phyloP scores from a whole-genome alignment of 2,888 invertebrate genomes.

The Lasioglossum malachurum region DNA sequence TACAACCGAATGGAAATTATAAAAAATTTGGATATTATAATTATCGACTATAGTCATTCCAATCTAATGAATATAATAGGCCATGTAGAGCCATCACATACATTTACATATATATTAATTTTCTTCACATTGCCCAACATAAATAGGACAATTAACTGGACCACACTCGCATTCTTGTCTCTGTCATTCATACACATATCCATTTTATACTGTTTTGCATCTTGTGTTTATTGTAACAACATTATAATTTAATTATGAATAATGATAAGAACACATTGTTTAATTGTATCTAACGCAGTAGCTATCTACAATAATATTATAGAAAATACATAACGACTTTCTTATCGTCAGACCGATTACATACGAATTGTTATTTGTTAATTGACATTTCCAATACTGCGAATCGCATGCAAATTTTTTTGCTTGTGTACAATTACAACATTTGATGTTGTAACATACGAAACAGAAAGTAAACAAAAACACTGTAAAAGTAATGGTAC shows the following conservation, averaged over 20 bases:
- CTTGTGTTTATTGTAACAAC: constrained; percentile 57
- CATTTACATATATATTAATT: constrained; percentile 59
- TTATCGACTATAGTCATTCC: constrained; percentile 53
- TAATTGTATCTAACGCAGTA: constrained; percentile 74
- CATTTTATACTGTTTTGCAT: constrained; percentile 46
- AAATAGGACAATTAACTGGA: constrained; percentile 49
- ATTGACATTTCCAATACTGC: constrained; percentile 80
- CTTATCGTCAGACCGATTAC: constrained; percentile 67
- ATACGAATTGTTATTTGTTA: constrained; percentile 70
- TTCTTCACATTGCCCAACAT: constrained; percentile 40
- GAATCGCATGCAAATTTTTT: constrained; percentile 64
- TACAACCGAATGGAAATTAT: constrained; percentile 56
- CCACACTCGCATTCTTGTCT: constrained; percentile 40
- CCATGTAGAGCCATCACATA: constrained; percentile 70
- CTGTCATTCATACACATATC: constrained; percentile 42
- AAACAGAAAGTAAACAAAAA: constrained; percentile 18
- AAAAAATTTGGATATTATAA: constrained; percentile 57
- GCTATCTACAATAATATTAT: constrained; percentile 76
- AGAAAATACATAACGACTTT: constrained; percentile 78
- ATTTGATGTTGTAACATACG: constrained; percentile 25
- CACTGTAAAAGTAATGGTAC: background rate
- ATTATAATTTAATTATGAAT: constrained; percentile 71
- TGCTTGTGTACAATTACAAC: constrained; percentile 23
- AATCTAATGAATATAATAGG: constrained; percentile 68
- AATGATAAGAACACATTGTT: constrained; percentile 79